Base-by-base conservation (phyloP, 2,888 invertebrate species). In the Dolichopus griseipennis region DNA sequence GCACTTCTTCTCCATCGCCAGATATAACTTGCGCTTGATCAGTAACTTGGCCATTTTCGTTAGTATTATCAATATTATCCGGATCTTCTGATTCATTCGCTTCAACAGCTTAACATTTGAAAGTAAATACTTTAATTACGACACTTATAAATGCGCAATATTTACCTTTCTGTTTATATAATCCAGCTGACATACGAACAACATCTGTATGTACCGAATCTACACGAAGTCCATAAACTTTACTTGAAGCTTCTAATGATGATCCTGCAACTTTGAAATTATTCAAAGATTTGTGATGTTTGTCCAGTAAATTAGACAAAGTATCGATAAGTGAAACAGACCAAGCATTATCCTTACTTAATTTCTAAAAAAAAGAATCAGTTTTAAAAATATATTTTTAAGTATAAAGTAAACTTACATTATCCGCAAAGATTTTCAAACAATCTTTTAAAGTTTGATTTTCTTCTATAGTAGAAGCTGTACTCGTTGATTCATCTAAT, bases 291-390 rank as follows among this genome's bases (percentile, higher is more conserved):
- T 85, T 84, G 76, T 90, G 88, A 75, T 88, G 88, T 67, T 88
- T 86, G 62, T 86, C 84, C n/a, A 93, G 77, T 83, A 94, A 85
- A 22, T 88, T 87, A 0, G 89, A 85, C 85, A 95, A 87, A 73
- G 91, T 90, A 78, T 96, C 95, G 74, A 95, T 95, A 65, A 95
- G 84, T 72, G 92, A 90, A 1, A 95, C 82, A 71, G 87, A 89
- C 87, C 95, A 96, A 0, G 93, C 95, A 84, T 95, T 95, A 77
- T 93, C 93, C 66, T 87, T 84, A 75, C 87, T 94, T 73, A 96
- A 90, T 88, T 93, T 95, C 90, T 91, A 81, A 7, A 84, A 70
- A 64, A 69, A 71, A 27, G 18, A 3, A 34, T n/a, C n/a, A n/a
- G n/a, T n/a, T n/a, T n/a, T 27, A 27, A 27, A 37, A 10, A 10